A percentile compares a stretch with the other conserved stretches of the same genome.
Conservation (phyloP, 2,888 invertebrate genomes). For the Melolontha melolontha region DNA sequence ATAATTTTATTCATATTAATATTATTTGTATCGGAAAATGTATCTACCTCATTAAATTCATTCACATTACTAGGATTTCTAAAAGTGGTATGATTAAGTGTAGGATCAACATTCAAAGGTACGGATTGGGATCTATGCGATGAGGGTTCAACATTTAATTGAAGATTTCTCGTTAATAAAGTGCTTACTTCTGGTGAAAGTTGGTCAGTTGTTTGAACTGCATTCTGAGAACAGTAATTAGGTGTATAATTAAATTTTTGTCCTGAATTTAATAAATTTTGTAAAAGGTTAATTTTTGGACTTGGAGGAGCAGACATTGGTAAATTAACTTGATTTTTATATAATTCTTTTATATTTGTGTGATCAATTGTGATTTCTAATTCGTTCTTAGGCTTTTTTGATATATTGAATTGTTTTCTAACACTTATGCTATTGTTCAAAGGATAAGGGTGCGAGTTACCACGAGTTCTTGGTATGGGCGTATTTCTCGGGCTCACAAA, state of each 20-base stretch:
- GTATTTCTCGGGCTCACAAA: conserved; percentile 87
- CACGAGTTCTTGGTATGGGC: conserved; percentile 76
- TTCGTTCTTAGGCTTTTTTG: conserved; percentile 59
- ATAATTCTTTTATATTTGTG: conserved; percentile 37
- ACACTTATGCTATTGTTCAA: conserved; percentile 42
- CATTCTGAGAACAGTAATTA: conserved; percentile 59
- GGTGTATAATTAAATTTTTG: conserved; percentile 67
- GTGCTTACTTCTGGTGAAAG: conserved; percentile 73
- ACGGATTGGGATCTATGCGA: conserved; percentile 80
- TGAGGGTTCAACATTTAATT: conserved; percentile 50
- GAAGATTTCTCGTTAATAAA: conserved; percentile 71
- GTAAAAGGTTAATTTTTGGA: conserved; percentile 67
- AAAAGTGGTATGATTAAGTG: conserved; percentile 18
- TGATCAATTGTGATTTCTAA: conserved; percentile 43
- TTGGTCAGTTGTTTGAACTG: conserved; percentile 62
- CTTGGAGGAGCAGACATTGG: conserved; percentile 79
- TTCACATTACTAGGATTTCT: conserved; percentile 55
- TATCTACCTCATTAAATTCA: conserved; percentile 79
- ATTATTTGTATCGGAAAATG: conserved; percentile 71
- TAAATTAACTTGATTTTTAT: conserved; percentile 51
- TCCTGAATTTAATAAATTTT: conserved; percentile 67
- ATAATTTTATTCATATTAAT: conserved; percentile 77
- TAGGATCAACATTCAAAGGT: conserved; percentile 69
- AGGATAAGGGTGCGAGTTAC: conserved; percentile 68
- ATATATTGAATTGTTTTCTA: conserved; percentile 45